Evolutionary conservation across 2,113 vertebrate genomes (phyloP).

Genomic region (Hippoglossus stenolepis): DNA sequence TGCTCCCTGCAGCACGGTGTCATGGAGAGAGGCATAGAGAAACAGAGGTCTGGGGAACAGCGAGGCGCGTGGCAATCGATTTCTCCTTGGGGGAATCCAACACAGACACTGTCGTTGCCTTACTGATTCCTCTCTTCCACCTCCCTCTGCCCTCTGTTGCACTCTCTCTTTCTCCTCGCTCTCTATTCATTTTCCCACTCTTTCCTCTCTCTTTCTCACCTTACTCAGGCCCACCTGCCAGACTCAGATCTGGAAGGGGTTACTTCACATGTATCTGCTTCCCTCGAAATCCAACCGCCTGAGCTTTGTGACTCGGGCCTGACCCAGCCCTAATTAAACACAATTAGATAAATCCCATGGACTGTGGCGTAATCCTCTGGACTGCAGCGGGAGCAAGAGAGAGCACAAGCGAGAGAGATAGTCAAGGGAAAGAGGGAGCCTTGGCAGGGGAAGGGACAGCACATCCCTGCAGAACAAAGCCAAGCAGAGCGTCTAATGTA

Average conservation of each 20-base stretch:
- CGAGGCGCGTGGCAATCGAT: slow-evolving; percentile 76
- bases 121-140: slow-evolving; percentile 57
- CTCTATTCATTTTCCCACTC: slow-evolving; percentile 34
- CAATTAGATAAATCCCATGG: slow-evolving; percentile 83
- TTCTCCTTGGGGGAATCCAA: slow-evolving; percentile 72
- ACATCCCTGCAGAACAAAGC: slow-evolving; percentile 78
- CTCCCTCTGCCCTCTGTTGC: slow-evolving; percentile 54
- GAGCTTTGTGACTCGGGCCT: slow-evolving; percentile 63
- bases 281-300: slow-evolving; percentile 51
- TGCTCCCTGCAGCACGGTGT: slow-evolving; percentile 70
- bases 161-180: slow-evolving; percentile 39
- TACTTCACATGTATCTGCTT: slow-evolving; percentile 55
- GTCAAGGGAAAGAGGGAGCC: slow-evolving; percentile 63
- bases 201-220: slow-evolving; percentile 30
- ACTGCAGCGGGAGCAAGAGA: slow-evolving; percentile 64
- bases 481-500: slow-evolving; percentile 81
- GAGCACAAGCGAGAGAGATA: slow-evolving; percentile 53
- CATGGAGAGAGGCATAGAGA: slow-evolving; percentile 67
- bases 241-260: slow-evolving; percentile 48
- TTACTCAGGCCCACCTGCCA: slow-evolving; percentile 48
- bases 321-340: slow-evolving; percentile 82
- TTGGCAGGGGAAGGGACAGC: slow-evolving; percentile 77
- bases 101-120: slow-evolving; percentile 60
- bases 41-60: slow-evolving; percentile 71
- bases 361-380: slow-evolving; percentile 78